phyloP scores from a whole-genome alignment of 2,113 vertebrate species.

The Dipodomys merriami region DNA sequence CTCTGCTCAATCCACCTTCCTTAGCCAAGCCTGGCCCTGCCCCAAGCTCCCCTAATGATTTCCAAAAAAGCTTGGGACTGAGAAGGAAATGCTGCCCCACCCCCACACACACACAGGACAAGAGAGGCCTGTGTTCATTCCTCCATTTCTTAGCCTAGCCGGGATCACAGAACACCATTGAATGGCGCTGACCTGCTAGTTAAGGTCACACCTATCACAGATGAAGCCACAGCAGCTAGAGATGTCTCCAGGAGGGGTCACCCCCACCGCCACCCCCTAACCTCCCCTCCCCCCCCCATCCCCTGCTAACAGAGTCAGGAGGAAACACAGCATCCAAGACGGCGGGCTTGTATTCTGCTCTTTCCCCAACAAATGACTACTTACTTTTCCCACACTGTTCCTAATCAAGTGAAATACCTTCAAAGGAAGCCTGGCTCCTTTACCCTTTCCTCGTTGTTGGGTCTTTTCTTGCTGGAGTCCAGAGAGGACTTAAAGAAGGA shows the following conservation, averaged over 20 bases:
- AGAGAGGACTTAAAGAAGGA: background rate
- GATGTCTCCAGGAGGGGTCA: background rate
- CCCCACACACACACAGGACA: background rate
- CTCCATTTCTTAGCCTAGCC: background rate
- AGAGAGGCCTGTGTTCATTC: background rate
- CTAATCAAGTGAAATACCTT: background rate
- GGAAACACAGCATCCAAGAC: background rate
- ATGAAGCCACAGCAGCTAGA: background rate
- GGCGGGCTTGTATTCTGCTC: background rate
- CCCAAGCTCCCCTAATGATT: constrained; percentile 54
- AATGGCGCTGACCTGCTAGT: background rate
- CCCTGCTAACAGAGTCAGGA: background rate
- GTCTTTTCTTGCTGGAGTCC: background rate
- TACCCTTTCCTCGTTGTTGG: background rate
- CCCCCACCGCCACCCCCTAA: too few relatives aligned
- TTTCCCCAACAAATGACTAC: background rate
- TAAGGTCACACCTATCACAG: background rate
- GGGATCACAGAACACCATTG: background rate
- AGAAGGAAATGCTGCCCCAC: background rate
- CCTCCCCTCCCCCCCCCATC: background rate
- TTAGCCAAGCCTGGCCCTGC: constrained; percentile 25
- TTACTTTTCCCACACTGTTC: too few relatives aligned
- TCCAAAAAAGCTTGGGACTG: constrained; percentile 55
- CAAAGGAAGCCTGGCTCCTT: background rate
- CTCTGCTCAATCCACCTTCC: background rate